Conservation (phyloP, 2,113 vertebrate genomes). For the Archilochus colubris region DNA sequence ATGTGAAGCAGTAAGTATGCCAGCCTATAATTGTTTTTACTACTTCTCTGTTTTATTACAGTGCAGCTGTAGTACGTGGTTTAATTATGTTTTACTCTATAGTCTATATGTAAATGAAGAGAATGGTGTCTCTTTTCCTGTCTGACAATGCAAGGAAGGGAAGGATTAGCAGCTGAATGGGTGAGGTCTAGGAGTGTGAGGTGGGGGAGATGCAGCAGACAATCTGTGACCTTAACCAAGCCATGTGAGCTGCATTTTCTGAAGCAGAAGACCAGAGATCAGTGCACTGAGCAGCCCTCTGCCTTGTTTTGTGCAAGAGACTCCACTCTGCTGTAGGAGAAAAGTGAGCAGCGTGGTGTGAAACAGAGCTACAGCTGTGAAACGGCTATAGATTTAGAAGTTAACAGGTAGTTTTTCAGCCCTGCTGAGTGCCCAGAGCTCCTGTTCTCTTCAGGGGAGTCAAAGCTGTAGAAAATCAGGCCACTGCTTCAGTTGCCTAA, state of each 20-base stretch:
- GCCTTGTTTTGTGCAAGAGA: not conserved
- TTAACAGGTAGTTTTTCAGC: conserved; percentile 28
- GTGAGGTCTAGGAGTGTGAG: not conserved
- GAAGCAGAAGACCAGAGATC: not conserved
- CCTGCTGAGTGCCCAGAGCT: conserved; percentile 7
- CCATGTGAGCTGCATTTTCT: not conserved
- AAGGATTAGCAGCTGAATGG: not conserved
- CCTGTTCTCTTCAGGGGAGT: not conserved
- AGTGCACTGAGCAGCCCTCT: not conserved
- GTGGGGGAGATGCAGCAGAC: not conserved
- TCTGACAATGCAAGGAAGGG: not conserved
- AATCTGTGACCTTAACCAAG: not conserved
- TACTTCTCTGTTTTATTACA: conserved; percentile 63
- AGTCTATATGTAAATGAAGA: conserved; percentile 54
- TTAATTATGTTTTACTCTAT: conserved; percentile 66
- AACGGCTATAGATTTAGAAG: conserved; percentile 15
- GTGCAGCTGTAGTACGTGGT: conserved; percentile 45
- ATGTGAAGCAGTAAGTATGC: conserved; percentile 66
- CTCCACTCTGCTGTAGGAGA: not conserved
- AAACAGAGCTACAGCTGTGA: conserved; percentile 31
- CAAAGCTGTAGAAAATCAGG: conserved; percentile 13
- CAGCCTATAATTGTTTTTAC: conserved; percentile 64
- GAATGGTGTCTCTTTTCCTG: not conserved
- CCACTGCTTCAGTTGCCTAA: conserved; percentile 1
- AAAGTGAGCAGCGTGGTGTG: not conserved